phyloP scores from a whole-genome alignment of 1,140 invertebrate species.

The Camponotus pennsylvanicus region DNA sequence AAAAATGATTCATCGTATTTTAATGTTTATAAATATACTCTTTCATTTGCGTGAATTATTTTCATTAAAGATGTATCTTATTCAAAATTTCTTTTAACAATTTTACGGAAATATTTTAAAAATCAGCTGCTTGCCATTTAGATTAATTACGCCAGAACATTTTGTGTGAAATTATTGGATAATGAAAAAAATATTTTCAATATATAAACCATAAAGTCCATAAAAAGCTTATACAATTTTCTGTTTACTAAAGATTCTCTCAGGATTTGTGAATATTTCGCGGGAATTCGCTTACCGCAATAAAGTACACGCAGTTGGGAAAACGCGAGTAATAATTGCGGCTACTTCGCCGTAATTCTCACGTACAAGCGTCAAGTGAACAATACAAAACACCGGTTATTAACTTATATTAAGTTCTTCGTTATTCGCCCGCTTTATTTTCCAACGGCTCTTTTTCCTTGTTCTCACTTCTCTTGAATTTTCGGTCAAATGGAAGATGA shows the following conservation, averaged over 20 bases:
- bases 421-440: constrained; percentile 30
- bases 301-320: neutral
- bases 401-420: constrained; percentile 53
- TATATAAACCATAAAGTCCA: neutral
- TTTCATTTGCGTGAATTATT: neutral
- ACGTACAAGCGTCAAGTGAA: neutral
- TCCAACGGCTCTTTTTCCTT: neutral
- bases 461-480: neutral
- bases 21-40: neutral
- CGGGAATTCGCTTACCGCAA: constrained; percentile 8
- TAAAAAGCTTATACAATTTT: neutral
- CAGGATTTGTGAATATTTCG: neutral
- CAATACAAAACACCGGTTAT: constrained; percentile 35
- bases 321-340: constrained; percentile 39
- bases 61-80: neutral
- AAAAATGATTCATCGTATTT: neutral
- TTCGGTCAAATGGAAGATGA: constrained; percentile 24
- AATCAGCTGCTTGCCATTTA: neutral
- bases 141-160: neutral
- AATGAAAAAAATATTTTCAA: neutral
- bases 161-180: constrained; percentile 4
- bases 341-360: neutral
- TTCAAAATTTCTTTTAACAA: neutral
- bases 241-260: neutral
- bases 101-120: neutral